Evolutionary conservation across 2,797 vertebrate genomes (phyloP).

Genomic region (Novumbra hubbsi): DNA sequence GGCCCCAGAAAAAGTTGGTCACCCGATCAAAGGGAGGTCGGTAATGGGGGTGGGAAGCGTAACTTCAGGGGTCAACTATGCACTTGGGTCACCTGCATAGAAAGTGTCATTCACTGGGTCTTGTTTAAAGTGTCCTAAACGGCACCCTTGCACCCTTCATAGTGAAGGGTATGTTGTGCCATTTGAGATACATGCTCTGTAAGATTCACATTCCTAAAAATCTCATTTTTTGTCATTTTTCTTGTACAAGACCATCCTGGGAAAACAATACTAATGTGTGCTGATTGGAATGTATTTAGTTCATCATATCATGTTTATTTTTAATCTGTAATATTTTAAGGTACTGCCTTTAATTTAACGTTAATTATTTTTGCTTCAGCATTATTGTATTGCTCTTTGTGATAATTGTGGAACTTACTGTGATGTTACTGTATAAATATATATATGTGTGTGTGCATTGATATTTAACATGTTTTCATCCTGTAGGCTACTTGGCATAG

Average conservation of each 20-base stretch:
- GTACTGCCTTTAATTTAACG: constrained; percentile 7
- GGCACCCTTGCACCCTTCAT: background rate
- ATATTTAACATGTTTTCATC: constrained; percentile 13
- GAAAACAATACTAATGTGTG: constrained; percentile 9
- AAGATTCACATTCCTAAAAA: constrained; percentile 28
- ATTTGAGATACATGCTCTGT: background rate
- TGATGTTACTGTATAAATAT: background rate
- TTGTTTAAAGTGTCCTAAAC: background rate
- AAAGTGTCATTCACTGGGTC: background rate
- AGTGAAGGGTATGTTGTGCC: background rate
- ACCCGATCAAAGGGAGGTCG: background rate
- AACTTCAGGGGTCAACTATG: background rate
- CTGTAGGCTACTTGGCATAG: background rate
- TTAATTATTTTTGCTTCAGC: constrained; percentile 12
- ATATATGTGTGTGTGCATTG: background rate
- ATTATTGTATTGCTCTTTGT: constrained; percentile 25
- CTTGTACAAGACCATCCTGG: constrained; percentile 1
- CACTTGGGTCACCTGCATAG: background rate
- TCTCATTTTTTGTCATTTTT: constrained; percentile 4
- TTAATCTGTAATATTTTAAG: constrained; percentile 3
- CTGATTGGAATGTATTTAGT: constrained; percentile 12
- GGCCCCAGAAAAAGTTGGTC: background rate
- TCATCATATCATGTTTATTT: background rate
- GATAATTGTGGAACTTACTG: constrained; percentile 14
- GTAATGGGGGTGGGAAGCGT: background rate